Evolutionary conservation across 2,797 vertebrate genomes (phyloP).

Genomic region (Peromyscus aztecus): DNA sequence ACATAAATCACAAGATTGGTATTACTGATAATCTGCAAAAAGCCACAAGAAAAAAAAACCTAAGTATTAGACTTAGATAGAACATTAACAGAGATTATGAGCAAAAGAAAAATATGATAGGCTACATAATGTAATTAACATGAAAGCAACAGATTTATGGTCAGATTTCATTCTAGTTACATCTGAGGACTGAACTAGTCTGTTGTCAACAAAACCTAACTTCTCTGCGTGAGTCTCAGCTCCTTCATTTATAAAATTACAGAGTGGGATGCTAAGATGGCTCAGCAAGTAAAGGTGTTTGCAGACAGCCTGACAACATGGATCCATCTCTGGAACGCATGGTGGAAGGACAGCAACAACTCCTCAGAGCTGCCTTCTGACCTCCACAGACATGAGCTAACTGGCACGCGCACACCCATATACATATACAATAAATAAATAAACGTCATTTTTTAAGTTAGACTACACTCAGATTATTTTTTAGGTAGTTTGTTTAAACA

Average conservation of each 20-base stretch:
- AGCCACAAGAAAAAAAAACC: constrained; percentile 73
- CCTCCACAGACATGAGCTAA: not conserved
- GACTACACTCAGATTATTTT: constrained; percentile 8
- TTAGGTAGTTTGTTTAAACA: constrained; percentile 48
- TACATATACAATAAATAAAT: not conserved
- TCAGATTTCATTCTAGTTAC: constrained; percentile 53
- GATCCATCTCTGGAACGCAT: not conserved
- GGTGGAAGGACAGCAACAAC: not conserved
- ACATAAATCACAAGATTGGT: constrained; percentile 85
- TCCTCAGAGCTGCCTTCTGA: not conserved
- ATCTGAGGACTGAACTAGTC: not conserved
- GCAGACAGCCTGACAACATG: not conserved
- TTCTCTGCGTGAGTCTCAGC: constrained; percentile 14
- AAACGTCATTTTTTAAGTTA: not conserved
- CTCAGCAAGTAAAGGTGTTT: not conserved
- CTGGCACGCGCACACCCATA: not conserved
- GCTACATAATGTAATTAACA: constrained; percentile 30
- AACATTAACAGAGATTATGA: constrained; percentile 49
- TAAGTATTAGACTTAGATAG: constrained; percentile 55
- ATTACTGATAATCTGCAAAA: constrained; percentile 83
- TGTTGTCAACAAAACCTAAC: constrained; percentile 55
- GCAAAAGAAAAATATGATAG: constrained; percentile 70
- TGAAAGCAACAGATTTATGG: constrained; percentile 23
- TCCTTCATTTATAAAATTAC: constrained; percentile 35
- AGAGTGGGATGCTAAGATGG: not conserved